Evolutionary conservation across 2,797 vertebrate species (phyloP), one percentile per base, ranked within the genome.

Genomic region (Falco berigora): DNA sequence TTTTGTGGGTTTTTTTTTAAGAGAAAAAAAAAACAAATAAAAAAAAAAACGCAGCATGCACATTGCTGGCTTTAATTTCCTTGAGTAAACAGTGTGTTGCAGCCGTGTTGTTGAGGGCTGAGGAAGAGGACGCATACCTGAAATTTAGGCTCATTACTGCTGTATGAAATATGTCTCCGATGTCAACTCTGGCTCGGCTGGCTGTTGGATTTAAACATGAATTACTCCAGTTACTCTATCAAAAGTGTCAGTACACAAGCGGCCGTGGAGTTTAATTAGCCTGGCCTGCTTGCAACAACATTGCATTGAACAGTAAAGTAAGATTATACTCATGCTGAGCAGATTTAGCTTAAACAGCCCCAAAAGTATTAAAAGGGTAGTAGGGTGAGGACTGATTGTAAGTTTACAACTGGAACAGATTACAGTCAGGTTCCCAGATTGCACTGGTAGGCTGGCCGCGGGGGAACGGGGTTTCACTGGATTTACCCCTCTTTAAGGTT

Each of bases 21-120:
- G 46, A n/a, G 19, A 16, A 12, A 18, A 38, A 38, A 84, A 73
- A 42, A 19, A 19, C 38, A 94, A 96, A 93, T 88, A 72, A 94
- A 87, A 86, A 53, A 47, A 46, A 40, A 42, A 40, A 10, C 72
- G 28, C 49, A 56, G 66, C 68, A 8, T 17, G 58, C 79, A 83
- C 28, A 7, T 66, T 36, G 63, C 91, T 86, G 95, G 97, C 94
- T 97, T 97, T 96, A 86, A 97, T 97, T 97, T 97, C 95, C 97
- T 94, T 94, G 88, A 53, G 95, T 66, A 92, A 97, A 96, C 94
- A 93, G 83, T 8, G 23, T 36, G 92, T 58, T 6, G 22, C 66
- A 77, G 87, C 56, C 73, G 32, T 12, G 38, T 61, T 66, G 78
- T 38, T n/a, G 78, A 86, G 86, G 55, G 86, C 78, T 79, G 71